A percentile compares a stretch with the other conserved stretches of the same genome.
Conservation (phyloP, 2,797 vertebrate species). For the Danio aesculapii region DNA sequence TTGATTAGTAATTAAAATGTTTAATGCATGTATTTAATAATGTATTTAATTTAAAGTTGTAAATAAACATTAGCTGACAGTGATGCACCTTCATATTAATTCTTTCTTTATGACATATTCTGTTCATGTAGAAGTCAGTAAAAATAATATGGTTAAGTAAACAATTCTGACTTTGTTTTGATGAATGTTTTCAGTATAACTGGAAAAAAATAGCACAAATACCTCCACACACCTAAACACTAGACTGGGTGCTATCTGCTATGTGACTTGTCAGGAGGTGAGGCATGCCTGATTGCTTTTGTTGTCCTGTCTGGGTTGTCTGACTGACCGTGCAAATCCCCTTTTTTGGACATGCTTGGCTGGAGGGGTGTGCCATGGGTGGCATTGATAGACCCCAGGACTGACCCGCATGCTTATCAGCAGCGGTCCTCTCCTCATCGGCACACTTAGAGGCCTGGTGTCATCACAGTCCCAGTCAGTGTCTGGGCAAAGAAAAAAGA, state of each 20-base stretch:
- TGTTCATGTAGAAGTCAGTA: conserved; percentile 4
- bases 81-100: too few species aligned
- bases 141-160: conserved; percentile 4
- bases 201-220: neutral
- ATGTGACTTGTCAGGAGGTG: conserved; percentile 53
- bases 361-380: conserved; percentile 71
- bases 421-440: conserved; percentile 37
- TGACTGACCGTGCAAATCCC: conserved; percentile 53
- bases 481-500: conserved; percentile 61
- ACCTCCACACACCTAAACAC: too few species aligned
- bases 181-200: neutral
- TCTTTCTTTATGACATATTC: too few species aligned
- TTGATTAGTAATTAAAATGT: too few species aligned
- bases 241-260: neutral
- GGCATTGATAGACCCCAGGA: conserved; percentile 77
- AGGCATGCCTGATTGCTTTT: conserved; percentile 53
- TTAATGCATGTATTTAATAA: too few species aligned
- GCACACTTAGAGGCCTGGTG: conserved; percentile 61
- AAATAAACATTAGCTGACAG: too few species aligned
- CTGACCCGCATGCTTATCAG: conserved; percentile 72
- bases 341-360: conserved; percentile 69
- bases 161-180: neutral
- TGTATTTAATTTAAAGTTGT: too few species aligned
- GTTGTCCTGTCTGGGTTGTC: conserved; percentile 47
- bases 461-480: conserved; percentile 68